phyloP scores from a whole-genome alignment of 1,140 invertebrate genomes.

The Oedothorax gibbosus region DNA sequence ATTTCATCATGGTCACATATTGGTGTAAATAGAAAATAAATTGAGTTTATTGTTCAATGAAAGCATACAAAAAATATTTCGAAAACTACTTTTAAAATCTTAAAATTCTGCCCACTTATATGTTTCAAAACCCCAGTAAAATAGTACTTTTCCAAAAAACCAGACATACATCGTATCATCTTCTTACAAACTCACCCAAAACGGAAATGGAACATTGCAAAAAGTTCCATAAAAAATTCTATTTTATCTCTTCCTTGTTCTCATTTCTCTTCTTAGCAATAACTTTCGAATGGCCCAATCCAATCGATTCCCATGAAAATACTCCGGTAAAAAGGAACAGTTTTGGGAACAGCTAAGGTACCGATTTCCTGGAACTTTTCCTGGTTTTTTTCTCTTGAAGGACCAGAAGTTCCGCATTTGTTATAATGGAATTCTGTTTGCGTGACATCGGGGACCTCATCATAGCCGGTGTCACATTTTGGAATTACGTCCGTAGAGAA shows the following conservation, averaged over 20 bases:
- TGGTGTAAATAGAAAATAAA: too few relatives aligned
- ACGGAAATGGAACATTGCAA: conserved; percentile 34
- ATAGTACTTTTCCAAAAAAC: too few relatives aligned
- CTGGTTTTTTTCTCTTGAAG: background rate
- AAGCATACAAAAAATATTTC: too few relatives aligned
- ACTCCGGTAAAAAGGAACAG: conserved; percentile 27
- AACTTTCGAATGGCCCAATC: conserved; percentile 38
- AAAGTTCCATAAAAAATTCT: conserved; percentile 25
- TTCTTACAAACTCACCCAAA: conserved; percentile 28
- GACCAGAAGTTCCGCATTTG: conserved; percentile 34
- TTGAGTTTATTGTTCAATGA: too few relatives aligned
- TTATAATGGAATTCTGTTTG: conserved; percentile 33
- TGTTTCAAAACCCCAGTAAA: too few relatives aligned
- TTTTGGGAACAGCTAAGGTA: conserved; percentile 6
- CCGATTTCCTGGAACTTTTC: background rate
- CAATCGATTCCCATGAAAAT: conserved; percentile 42
- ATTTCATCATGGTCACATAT: too few relatives aligned
- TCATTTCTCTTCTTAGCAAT: conserved; percentile 42
- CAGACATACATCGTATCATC: background rate
- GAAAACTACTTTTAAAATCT: too few relatives aligned
- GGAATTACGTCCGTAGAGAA: background rate
- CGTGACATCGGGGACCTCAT: conserved; percentile 22
- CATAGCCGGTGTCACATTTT: conserved; percentile 26
- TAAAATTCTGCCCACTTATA: too few relatives aligned
- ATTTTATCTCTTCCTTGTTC: conserved; percentile 33